Evolutionary conservation across 37 sponge, comb jelly and placozoan genomes (phyloP).

Genomic region (Ianthella basta): DNA sequence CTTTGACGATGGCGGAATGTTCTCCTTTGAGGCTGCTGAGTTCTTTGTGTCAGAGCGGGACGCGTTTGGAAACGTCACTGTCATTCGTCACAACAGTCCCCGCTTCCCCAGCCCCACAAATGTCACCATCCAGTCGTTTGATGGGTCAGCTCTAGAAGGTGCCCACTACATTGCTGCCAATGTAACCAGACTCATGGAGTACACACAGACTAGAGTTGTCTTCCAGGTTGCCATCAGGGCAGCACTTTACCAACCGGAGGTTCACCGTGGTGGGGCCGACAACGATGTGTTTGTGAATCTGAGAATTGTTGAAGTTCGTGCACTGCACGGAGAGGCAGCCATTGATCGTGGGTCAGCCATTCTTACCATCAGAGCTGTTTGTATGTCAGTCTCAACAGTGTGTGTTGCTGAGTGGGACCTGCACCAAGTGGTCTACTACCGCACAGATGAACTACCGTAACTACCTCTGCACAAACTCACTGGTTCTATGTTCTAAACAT

Average conservation of each 20-base stretch:
- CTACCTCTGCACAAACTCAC: no score
- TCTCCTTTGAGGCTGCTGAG: conserved; percentile 61
- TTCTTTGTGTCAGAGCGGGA: conserved; percentile 82
- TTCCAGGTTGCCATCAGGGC: conserved; percentile 75
- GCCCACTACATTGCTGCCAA: conserved; percentile 69
- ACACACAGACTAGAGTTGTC: conserved; percentile 24
- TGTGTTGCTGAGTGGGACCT: conserved; percentile 90
- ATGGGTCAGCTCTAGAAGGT: conserved; percentile 67
- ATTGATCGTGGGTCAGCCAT: conserved; percentile 29
- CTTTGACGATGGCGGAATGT: conserved; percentile 82
- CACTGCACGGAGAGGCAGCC: conserved; percentile 66
- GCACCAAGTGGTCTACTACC: conserved; percentile 59
- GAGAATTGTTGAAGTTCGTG: conserved; percentile 47
- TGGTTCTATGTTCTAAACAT: no score
- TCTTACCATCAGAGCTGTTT: conserved; percentile 82
- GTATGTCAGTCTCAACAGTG: conserved; percentile 67
- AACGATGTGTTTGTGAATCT: conserved; percentile 79
- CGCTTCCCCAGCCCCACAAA: conserved; percentile 74
- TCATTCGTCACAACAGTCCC: conserved; percentile 65
- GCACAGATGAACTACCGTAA: conserved; percentile 70
- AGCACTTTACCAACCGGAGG: conserved; percentile 38
- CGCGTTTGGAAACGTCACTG: conserved; percentile 67
- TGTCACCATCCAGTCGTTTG: conserved; percentile 67
- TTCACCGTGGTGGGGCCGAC: conserved; percentile 70
- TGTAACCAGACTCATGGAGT: conserved; percentile 53